phyloP scores from a whole-genome alignment of 2,797 vertebrate genomes.

The Enteromius paludinosus region DNA sequence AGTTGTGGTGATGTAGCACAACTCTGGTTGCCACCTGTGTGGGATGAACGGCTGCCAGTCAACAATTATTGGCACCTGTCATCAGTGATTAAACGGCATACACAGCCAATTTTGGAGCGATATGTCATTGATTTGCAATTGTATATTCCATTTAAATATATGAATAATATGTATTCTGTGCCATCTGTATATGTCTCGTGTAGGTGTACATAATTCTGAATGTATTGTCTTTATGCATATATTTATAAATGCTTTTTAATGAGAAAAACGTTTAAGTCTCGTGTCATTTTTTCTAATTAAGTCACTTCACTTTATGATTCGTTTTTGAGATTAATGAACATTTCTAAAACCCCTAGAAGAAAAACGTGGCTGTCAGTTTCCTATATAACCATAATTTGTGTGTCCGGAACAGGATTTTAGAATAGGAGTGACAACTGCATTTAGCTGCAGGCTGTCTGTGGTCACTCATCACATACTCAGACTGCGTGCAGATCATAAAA shows the following conservation, averaged over 20 bases:
- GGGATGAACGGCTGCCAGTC: not conserved
- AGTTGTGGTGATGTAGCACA: not conserved
- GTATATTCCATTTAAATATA: not conserved
- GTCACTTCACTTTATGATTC: not conserved
- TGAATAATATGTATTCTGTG: not conserved
- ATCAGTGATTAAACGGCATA: not conserved
- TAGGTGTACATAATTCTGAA: not conserved
- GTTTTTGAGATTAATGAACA: not conserved
- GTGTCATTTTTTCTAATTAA: not conserved
- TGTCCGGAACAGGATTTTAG: not conserved
- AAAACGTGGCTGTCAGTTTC: not conserved
- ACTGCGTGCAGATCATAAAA: conserved; percentile 28
- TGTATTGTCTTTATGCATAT: not conserved
- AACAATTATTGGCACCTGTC: conserved; percentile 3
- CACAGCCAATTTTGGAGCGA: not conserved
- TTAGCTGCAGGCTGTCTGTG: conserved; percentile 13
- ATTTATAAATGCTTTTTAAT: not conserved
- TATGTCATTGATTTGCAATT: not conserved
- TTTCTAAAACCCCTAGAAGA: not conserved
- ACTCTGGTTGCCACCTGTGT: not conserved
- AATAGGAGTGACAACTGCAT: not conserved
- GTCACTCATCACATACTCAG: conserved; percentile 19
- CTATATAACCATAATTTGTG: not conserved
- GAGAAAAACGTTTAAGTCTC: not conserved
- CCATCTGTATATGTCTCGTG: not conserved